Percentiles rank a stretch among this genome's conserved stretches.
Conservation (phyloP, 1,140 invertebrate genomes). For the Cotesia typhae region DNA sequence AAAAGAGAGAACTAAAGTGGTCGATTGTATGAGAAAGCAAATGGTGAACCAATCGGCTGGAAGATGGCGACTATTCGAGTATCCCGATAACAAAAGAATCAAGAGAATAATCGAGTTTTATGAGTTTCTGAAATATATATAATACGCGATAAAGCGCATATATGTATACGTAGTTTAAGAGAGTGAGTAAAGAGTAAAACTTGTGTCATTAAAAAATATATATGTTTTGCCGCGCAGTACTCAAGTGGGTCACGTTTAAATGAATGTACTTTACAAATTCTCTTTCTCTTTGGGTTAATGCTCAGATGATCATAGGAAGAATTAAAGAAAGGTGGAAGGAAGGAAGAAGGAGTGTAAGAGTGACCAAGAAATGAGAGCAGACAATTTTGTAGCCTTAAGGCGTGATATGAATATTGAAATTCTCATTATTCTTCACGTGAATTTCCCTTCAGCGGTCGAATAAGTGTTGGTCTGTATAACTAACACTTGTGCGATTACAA, state of each 20-base stretch:
- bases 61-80: constrained; percentile 25
- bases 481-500: no score
- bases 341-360: not conserved
- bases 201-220: no score
- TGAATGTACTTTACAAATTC: constrained; percentile 14
- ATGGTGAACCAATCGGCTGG: constrained; percentile 31
- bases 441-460: constrained; percentile 40
- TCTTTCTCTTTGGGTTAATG: not conserved
- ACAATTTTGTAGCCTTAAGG: constrained; percentile 36
- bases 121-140: not conserved
- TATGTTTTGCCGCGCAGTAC: no score
- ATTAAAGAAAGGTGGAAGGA: not conserved
- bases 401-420: constrained; percentile 62
- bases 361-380: constrained; percentile 14
- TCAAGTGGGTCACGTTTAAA: constrained; percentile 22
- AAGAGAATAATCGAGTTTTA: constrained; percentile 23
- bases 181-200: no score
- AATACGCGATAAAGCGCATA: not conserved
- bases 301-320: not conserved
- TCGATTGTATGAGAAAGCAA: constrained; percentile 10
- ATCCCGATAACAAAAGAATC: constrained; percentile 29
- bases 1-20: not conserved
- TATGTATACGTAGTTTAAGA: no score
- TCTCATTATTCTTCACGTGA: constrained; percentile 55
- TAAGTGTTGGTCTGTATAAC: no score